Conservation (phyloP, 2,888 invertebrate species). For the Heliconius ethilla region DNA sequence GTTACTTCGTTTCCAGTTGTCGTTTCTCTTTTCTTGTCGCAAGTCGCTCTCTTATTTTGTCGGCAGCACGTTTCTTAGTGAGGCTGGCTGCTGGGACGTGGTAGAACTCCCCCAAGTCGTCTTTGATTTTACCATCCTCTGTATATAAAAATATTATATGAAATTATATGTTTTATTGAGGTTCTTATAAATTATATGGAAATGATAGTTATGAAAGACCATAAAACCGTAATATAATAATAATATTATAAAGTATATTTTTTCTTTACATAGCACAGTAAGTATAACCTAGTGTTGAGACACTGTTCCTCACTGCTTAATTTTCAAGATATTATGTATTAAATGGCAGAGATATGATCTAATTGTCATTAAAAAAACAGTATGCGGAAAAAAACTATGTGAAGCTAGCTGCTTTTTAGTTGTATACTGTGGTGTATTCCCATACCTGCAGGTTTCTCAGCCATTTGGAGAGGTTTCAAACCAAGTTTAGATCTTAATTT, state of each 20-base stretch:
- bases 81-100: constrained; percentile 74
- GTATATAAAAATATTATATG: background rate
- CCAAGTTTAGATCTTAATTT: constrained; percentile 95
- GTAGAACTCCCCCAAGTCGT: constrained; percentile 89
- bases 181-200: too few species aligned
- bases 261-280: too few species aligned
- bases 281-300: too few species aligned
- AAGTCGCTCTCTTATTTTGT: constrained; percentile 96
- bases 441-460: constrained; percentile 68
- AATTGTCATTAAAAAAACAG: too few species aligned
- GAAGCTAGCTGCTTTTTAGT: too few species aligned
- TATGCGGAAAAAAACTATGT: too few species aligned
- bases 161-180: background rate
- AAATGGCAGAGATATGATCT: too few species aligned
- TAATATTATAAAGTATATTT: too few species aligned
- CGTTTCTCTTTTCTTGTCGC: constrained; percentile 93
- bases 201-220: too few species aligned
- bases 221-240: too few species aligned
- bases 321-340: too few species aligned
- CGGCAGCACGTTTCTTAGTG: constrained; percentile 83
- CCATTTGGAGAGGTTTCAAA: constrained; percentile 92
- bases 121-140: constrained; percentile 79
- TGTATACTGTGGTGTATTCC: background rate
- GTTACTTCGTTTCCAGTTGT: constrained; percentile 90
- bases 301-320: too few species aligned